Percentiles rank a stretch among this genome's conserved stretches.
phyloP scores from a whole-genome alignment of 2,113 vertebrate genomes.

The Phrynocephalus versicolor region DNA sequence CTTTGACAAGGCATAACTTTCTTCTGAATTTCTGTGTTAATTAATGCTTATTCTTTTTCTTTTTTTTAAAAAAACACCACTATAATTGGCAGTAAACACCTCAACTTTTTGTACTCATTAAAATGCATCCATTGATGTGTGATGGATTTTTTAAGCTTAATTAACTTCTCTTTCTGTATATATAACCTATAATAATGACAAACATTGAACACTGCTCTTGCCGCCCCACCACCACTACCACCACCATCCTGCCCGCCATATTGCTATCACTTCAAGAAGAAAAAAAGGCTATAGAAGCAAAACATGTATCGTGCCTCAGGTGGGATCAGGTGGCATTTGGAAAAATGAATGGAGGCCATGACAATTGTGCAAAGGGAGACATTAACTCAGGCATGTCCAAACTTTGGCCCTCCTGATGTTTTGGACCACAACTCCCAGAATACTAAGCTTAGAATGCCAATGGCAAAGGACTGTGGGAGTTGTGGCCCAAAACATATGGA shows the following conservation, averaged over 20 bases:
- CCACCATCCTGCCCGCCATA: background rate
- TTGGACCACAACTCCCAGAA: no score
- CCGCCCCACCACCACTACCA: conserved; percentile 38
- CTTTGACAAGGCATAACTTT: conserved; percentile 92
- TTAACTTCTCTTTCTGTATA: conserved; percentile 86
- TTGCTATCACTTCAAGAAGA: conserved; percentile 63
- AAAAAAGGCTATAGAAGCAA: conserved; percentile 35
- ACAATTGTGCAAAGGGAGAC: conserved; percentile 35
- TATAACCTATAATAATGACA: conserved; percentile 86
- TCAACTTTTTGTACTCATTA: conserved; percentile 90
- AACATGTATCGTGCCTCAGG: conserved; percentile 50
- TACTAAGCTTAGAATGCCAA: no score
- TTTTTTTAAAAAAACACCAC: conserved; percentile 79
- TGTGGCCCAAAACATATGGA: no score
- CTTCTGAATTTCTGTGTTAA: conserved; percentile 89
- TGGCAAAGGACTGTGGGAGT: no score
- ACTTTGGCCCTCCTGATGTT: no score
- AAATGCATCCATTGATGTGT: conserved; percentile 91
- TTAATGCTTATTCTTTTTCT: conserved; percentile 86
- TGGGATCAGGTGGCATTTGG: conserved; percentile 37
- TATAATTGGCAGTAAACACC: conserved; percentile 92
- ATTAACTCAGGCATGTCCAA: no score
- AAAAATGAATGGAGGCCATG: conserved; percentile 30
- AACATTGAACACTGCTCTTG: conserved; percentile 71
- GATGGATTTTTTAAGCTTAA: conserved; percentile 86